Conservation (phyloP, 2,797 vertebrate species). For the Pseudomugil gertrudae region DNA sequence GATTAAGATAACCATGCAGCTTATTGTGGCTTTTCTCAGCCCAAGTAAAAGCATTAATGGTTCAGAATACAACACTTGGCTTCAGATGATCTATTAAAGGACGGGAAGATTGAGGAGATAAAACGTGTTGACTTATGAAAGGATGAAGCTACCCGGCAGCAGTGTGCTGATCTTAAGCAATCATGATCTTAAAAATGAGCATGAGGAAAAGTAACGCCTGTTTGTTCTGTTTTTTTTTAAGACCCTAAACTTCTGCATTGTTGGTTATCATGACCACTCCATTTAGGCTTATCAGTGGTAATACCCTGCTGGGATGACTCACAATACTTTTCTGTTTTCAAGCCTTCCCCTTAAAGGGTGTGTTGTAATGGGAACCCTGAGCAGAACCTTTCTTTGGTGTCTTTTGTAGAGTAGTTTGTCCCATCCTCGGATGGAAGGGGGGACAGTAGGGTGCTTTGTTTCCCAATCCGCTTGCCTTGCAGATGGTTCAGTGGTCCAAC, state of each 20-base stretch:
- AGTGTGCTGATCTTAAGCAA: too few species aligned
- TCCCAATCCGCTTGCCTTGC: slow-evolving; percentile 53
- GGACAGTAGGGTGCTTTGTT: slow-evolving; percentile 68
- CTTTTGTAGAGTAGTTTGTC: slow-evolving; percentile 66
- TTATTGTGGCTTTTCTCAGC: background rate
- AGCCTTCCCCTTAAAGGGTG: slow-evolving; percentile 35
- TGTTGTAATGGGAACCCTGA: slow-evolving; percentile 58
- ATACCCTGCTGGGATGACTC: slow-evolving; percentile 57
- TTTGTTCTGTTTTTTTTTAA: slow-evolving; percentile 6
- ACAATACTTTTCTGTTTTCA: slow-evolving; percentile 50
- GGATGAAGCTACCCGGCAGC: too few species aligned
- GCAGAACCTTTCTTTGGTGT: slow-evolving; percentile 56
- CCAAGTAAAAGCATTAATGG: background rate
- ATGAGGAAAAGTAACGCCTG: too few species aligned
- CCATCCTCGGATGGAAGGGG: slow-evolving; percentile 59
- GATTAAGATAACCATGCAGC: background rate
- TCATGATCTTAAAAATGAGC: too few species aligned
- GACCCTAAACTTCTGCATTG: background rate
- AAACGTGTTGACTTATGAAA: too few species aligned
- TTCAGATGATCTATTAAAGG: background rate
- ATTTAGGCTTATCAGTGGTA: slow-evolving; percentile 49
- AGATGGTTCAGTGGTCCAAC: slow-evolving; percentile 64
- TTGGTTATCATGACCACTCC: slow-evolving; percentile 32
- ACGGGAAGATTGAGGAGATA: too few species aligned
- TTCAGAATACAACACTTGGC: background rate